Evolutionary conservation across 2,797 vertebrate species (phyloP), one percentile per base, ranked within the genome.

Genomic region (Sebastes hopkinsi): DNA sequence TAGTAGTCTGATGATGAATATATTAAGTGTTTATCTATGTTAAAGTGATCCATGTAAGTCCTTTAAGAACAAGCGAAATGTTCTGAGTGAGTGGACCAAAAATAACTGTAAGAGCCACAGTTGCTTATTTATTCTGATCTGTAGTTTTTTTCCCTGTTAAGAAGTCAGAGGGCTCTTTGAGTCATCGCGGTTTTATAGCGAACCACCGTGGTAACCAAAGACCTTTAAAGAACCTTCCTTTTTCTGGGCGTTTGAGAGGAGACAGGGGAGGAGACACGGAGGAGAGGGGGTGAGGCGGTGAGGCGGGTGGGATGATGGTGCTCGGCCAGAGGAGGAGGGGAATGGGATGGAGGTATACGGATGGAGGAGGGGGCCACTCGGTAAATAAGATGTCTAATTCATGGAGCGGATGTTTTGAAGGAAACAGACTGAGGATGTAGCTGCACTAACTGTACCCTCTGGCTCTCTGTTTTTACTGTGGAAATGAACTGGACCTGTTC

Each of bases 401-500:
- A 94, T 94, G 80, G 69, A 93, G 92, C 92, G 95, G 95, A 96
- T 96, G 95, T 96, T 96, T 96, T 96, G 87, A 94, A 95, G 95
- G 95, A 96, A 96, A 94, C 92, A 89, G 87, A 81, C 90, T 86
- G 91, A 94, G 93, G 94, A 96, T 90, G 91, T 91, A 91, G 87
- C 93, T 84, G 86, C 85, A 82, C 84, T 83, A 59, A 86, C 89
- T 91, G 89, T 73, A 86, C 89, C 89, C 88, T 83, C 75, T 81
- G 84, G 78, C 61, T 76, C 89, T 83, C 66, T 90, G 83, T 85
- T 90, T 86, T 87, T 64, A 64, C 72, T 75, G 69, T 89, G 89
- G 91, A 92, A 93, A 84, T 67, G 83, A 87, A 69, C 90, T 87
- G 89, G 91, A 93, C 79, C 79, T 81, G 89, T 87, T 91, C 91